Conservation (phyloP, 2,888 invertebrate species). For the Magallana nippona region DNA sequence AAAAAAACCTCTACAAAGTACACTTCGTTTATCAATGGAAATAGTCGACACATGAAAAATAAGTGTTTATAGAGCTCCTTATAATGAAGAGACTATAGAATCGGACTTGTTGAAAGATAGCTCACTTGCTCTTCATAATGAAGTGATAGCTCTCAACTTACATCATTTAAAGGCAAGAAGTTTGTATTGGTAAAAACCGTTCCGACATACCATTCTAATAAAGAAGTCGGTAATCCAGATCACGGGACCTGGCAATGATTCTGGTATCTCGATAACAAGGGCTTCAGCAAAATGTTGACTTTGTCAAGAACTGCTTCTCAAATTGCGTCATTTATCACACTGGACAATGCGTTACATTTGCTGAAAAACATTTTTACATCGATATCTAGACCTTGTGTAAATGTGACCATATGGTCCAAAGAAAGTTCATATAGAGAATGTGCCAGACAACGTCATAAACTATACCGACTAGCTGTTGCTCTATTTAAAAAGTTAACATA, state of each 20-base stretch:
- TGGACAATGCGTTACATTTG: slow-evolving; percentile 45
- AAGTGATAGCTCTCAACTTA: slow-evolving; percentile 19
- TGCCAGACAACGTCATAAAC: slow-evolving; percentile 26
- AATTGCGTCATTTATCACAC: slow-evolving; percentile 52
- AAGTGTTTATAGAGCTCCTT: slow-evolving; percentile 27
- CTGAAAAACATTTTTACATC: slow-evolving; percentile 45
- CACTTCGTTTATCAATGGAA: slow-evolving; percentile 25
- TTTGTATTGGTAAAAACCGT: background rate
- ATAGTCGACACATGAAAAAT: slow-evolving; percentile 6
- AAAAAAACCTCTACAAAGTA: background rate
- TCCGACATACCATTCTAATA: background rate
- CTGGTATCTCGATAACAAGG: slow-evolving; percentile 24
- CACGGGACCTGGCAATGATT: slow-evolving; percentile 8
- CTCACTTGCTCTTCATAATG: slow-evolving; percentile 38
- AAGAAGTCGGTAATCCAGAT: slow-evolving; percentile 15
- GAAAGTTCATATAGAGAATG: slow-evolving; percentile 15
- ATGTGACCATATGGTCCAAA: slow-evolving; percentile 49
- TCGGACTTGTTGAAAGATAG: slow-evolving; percentile 9
- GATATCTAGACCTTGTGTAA: slow-evolving; percentile 45
- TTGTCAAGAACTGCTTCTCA: slow-evolving; percentile 36
- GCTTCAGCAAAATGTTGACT: slow-evolving; percentile 22
- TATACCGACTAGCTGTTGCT: background rate
- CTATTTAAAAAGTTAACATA: background rate
- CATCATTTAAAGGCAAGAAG: slow-evolving; percentile 35
- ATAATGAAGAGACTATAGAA: slow-evolving; percentile 24